Conservation (phyloP, 2,888 invertebrate genomes). For the Drosophila fungiperda region DNA sequence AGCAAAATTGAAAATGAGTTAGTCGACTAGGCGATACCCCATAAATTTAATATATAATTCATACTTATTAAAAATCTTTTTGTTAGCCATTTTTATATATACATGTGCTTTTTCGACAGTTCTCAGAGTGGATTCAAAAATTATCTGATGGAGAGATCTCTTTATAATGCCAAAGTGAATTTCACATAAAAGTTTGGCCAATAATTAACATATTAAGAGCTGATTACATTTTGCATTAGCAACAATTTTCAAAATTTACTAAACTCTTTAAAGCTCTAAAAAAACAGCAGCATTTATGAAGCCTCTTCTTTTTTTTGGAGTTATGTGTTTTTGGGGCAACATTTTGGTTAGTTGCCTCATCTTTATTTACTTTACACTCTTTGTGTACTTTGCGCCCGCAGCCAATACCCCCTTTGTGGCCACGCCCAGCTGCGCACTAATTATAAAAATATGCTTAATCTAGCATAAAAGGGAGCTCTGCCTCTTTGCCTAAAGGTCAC, state of each 20-base stretch:
- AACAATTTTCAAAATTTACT: conserved; percentile 8
- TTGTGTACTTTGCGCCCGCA: not conserved
- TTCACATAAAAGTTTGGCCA: not conserved
- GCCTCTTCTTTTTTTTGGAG: conserved; percentile 5
- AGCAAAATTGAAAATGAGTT: not conserved
- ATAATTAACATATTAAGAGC: conserved; percentile 9
- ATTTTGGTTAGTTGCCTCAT: conserved; percentile 28
- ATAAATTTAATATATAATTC: not conserved
- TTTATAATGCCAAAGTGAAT: not conserved
- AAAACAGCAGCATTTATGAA: conserved; percentile 20
- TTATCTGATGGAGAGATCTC: not conserved
- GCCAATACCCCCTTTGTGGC: not conserved
- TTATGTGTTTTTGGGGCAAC: conserved; percentile 5
- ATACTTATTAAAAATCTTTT: not conserved
- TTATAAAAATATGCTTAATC: conserved; percentile 76
- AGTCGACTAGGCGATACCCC: not conserved
- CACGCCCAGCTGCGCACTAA: conserved; percentile 49
- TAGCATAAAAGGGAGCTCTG: conserved; percentile 49
- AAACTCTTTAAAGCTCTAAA: conserved; percentile 18
- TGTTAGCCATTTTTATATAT: not conserved
- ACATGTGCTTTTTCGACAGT: not conserved
- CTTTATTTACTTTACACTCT: conserved; percentile 14
- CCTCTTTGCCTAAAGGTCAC: conserved; percentile 45
- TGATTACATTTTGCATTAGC: conserved; percentile 19
- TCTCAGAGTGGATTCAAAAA: not conserved